phyloP scores from a whole-genome alignment of 2,888 invertebrate species.

The Drosophila eohydei region DNA sequence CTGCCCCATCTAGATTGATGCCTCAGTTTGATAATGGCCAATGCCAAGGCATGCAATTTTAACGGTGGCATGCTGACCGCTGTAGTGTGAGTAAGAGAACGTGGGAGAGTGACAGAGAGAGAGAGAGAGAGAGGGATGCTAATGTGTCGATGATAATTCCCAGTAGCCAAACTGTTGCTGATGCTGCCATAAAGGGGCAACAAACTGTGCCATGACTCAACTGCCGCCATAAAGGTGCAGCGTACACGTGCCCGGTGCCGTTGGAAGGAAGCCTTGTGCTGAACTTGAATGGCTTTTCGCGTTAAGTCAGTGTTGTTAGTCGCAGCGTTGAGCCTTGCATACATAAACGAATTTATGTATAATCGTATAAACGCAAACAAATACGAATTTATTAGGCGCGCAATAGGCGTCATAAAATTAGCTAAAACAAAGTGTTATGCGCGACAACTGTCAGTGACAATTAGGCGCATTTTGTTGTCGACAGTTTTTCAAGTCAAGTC shows the following conservation, averaged over 20 bases:
- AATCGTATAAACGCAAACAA: slow-evolving; percentile 24
- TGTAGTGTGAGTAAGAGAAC: slow-evolving; percentile 1
- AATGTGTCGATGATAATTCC: slow-evolving; percentile 56
- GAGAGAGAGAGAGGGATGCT: slow-evolving; percentile 15
- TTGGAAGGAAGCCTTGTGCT: slow-evolving; percentile 20
- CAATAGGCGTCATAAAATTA: slow-evolving; percentile 66
- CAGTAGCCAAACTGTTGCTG: slow-evolving; percentile 37
- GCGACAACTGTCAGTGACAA: slow-evolving; percentile 71
- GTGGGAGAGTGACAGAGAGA: slow-evolving; percentile 7
- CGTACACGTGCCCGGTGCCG: slow-evolving; percentile 30
- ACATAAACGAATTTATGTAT: slow-evolving; percentile 18
- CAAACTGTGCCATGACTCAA: slow-evolving; percentile 40
- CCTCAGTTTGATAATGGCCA: slow-evolving; percentile 75
- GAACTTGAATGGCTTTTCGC: slow-evolving; percentile 30
- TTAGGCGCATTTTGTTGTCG: slow-evolving; percentile 76
- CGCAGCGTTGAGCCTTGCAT: slow-evolving; percentile 3
- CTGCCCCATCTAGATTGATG: slow-evolving; percentile 62
- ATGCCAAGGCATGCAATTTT: slow-evolving; percentile 72
- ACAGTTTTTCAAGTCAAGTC: slow-evolving; percentile 46
- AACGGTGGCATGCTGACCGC: slow-evolving; percentile 68
- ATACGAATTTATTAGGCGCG: slow-evolving; percentile 32
- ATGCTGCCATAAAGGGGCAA: slow-evolving; percentile 50
- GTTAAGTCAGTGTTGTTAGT: slow-evolving; percentile 7
- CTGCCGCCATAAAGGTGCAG: slow-evolving; percentile 26
- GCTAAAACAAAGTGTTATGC: slow-evolving; percentile 74